Evolutionary conservation across 2,113 vertebrate genomes (phyloP).

Genomic region (Onychostoma macrolepis): DNA sequence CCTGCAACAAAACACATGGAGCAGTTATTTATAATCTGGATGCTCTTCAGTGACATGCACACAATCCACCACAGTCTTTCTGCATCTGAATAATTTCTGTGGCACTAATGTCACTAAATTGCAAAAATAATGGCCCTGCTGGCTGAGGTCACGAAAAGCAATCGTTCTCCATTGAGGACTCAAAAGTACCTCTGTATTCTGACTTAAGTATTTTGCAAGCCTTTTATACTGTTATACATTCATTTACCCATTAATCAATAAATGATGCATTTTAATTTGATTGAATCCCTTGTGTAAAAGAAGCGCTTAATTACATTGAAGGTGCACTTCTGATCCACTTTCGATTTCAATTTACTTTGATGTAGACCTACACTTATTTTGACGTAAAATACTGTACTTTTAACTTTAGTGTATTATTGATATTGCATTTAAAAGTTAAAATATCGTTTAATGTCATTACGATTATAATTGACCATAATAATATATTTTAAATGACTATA

Average conservation of each 20-base stretch:
- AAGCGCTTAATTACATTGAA: background rate
- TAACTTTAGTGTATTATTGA: too few relatives aligned
- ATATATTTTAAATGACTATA: background rate
- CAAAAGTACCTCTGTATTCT: background rate
- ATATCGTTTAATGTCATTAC: too few relatives aligned
- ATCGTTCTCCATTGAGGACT: background rate
- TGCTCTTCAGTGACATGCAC: background rate
- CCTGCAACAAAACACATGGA: constrained; percentile 60
- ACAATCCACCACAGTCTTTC: background rate
- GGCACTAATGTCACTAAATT: background rate
- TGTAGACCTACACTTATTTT: background rate
- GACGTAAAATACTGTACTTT: background rate
- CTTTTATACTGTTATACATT: background rate
- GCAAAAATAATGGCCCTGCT: background rate
- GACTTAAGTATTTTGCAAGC: background rate
- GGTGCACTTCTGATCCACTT: background rate
- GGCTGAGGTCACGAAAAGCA: background rate
- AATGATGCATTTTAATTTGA: background rate
- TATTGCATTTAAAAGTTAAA: too few relatives aligned
- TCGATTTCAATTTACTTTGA: too few relatives aligned
- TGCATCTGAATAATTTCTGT: background rate
- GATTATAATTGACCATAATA: too few relatives aligned
- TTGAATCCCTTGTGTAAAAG: background rate
- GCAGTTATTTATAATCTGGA: background rate
- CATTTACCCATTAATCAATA: background rate